Base-by-base conservation (phyloP, 2,888 invertebrate species). In the Laspeyria flexula region DNA sequence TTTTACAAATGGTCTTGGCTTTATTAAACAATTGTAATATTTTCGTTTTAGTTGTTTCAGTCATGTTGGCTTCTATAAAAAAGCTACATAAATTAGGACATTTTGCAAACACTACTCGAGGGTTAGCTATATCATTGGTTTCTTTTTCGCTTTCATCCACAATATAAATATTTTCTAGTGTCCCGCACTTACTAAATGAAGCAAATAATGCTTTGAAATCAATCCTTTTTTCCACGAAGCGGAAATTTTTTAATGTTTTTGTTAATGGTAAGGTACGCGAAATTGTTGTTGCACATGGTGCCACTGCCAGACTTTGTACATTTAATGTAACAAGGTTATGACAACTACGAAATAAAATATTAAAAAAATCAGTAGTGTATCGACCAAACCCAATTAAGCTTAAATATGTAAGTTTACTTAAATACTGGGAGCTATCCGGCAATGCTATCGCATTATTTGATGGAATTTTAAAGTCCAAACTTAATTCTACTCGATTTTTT, bases 351-450 rank as follows among this genome's bases (percentile, higher is more conserved):
- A 90, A 90, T 39, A 91, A 64, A 13, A 82, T 58, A 54, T 78
- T 74, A 62, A 88, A 91, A 67, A 90, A 89, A 16, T 85, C 79
- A 11, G 48, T 25, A 66, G 66, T 75, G 42, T 79, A 85, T 4
- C 66, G 61, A 27, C 82, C 73, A 47, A 55, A 39, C n/a, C 85
- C 86, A 54, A 45, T 66, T 58, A 90, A 68, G 71, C 77, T 83
- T 54, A 91, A 71, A 70, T 75, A 85, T 38, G 86, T 88, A 38
- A 91, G 47, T 71, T 88, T 89, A 30, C 65, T 74, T 50, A 89
- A 79, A 71, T 81, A 90, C 40, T 71, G 58, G 54, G 61, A 70
- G 12, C 55, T 54, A 23, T 67, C 10, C 25, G 77, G 63, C n/a
- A 90, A 55, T 11, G 77, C 58, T 3, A 85, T 65, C 21, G 79